Evolutionary conservation across 2,113 vertebrate genomes (phyloP), one percentile per base, ranked within the genome.

Genomic region (Nerophis ophidion): DNA sequence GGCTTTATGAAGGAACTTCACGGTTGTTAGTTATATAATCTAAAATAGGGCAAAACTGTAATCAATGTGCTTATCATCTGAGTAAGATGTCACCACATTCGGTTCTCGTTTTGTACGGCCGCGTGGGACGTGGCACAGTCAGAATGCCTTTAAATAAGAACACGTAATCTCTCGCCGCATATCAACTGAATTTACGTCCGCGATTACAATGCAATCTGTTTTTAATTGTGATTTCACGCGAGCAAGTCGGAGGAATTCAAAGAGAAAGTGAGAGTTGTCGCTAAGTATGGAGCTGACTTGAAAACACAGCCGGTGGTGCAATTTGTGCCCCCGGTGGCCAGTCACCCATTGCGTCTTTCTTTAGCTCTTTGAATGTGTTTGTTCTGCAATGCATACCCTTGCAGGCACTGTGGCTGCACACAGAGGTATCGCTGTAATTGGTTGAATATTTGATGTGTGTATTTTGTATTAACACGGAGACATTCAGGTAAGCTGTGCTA

Each of bases 1-100:
- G 87, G 89, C 88, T 90, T 91, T 89, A 86, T 88, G 76, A 57
- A 74, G 81, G 79, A 86, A 86, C 80, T 86, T 90, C 85, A 90
- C 82, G 90, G 80, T 85, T 89, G 84, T 91, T 90, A 87, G 86
- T 86, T 86, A 83, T 85, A 86, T 85, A 84, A 89, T 89, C 88
- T 85, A 80, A 87, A 90, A 87, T 81, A 73, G 84, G 78, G 60
- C 83, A 84, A 84, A 88, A 90, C 40, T 83, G 81, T 77, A 84
- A 83, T 87, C 86, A 77, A 74, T 76, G 84, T 80, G 87, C 79
- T 88, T 82, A 89, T 89, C 84, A 82, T 77, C 70, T 66, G 61
- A 79, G 72, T 72, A 74, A 81, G 81, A 86, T 76, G 70, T 74
- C 78, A 85, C 83, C 60, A 60, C 73, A 77, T 75, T 75, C 72